Base-by-base conservation (phyloP, 2,888 invertebrate species). In the Dasysyrphus tricinctus region DNA sequence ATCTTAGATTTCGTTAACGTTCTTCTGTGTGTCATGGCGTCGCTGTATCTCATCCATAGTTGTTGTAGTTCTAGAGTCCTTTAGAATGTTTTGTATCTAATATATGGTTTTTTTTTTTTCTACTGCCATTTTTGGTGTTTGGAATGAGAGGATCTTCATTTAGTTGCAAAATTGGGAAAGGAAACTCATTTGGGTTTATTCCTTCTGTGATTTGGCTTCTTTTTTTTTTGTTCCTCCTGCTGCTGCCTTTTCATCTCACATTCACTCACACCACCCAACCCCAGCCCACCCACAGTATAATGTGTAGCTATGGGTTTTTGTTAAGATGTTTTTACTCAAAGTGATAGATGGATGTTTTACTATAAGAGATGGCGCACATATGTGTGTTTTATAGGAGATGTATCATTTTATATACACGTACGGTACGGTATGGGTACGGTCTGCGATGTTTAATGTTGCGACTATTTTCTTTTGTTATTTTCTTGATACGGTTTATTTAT, bases 1-100 rank as follows among this genome's bases (percentile, higher is more conserved):
- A 79, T 82, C 74, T 75, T 67, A 86, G 86, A 86, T 86, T 86
- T 81, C 67, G 82, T 86, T 86, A 82, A 79, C 82, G 67, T 74
- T 39, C 39, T 57, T 57, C 75, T 80, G 54, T 70, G 57, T 80
- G 77, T 74, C 29, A 54, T 69, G 69, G 54, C 54, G 39, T 39
- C 4, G 47, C 37, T 32, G 5, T 49, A 9, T 49, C 5, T 16
- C 5, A 3, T n/a, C 8, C n/a, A 47, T 0, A 7, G 61, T 42
- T 42, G 24, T 61, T 6, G 47, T 42, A 14, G 39, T 56, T 16
- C 6, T 24, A 63, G n/a, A n/a, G 44, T 67, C 67, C 49, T 44
- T 75, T 73, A 37, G 77, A 65, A 65, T 63, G 69, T 80, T 37
- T 63, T 51, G 49, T 67, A 67, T 67, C 49, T 34, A 49, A 19